A percentile compares a stretch with the other conserved stretches of the same genome.
Conservation (phyloP, 2,113 vertebrate genomes). For the Sterrhoptilus dennistouni region DNA sequence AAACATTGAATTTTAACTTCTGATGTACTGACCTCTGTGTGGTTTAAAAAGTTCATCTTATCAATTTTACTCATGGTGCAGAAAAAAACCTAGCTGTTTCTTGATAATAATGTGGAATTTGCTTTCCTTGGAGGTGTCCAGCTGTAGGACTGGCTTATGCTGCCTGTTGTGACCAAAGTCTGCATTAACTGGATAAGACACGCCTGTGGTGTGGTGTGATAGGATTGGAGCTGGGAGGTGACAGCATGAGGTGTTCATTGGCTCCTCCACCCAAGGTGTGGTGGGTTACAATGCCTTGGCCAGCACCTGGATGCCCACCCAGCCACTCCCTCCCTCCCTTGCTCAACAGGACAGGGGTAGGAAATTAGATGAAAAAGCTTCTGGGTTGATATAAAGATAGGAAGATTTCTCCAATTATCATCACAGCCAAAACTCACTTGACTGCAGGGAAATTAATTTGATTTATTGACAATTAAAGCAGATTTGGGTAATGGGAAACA, state of each 20-base stretch:
- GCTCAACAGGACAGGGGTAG: not conserved
- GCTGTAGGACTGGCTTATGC: not conserved
- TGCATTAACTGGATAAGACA: not conserved
- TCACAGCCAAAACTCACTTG: not conserved
- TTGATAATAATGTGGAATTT: not conserved
- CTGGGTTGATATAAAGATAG: not conserved
- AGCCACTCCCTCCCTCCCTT: not conserved
- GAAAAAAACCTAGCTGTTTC: not conserved
- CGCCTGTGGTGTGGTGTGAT: not conserved
- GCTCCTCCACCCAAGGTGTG: rapidly evolving
- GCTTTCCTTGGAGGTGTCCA: not conserved
- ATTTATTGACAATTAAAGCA: not conserved
- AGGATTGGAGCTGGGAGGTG: not conserved
- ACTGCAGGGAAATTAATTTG: not conserved
- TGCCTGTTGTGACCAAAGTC: not conserved
- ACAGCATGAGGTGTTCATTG: not conserved
- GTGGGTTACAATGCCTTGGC: not conserved
- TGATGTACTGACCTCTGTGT: not conserved
- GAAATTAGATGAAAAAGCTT: not conserved
- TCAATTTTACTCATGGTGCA: not conserved
- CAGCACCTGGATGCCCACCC: not conserved
- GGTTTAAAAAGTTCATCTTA: not conserved
- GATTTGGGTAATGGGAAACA: not conserved
- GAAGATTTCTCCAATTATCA: not conserved
- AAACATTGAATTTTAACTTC: not conserved